Base-by-base conservation (phyloP, 2,797 vertebrate genomes). In the Leuciscus waleckii region DNA sequence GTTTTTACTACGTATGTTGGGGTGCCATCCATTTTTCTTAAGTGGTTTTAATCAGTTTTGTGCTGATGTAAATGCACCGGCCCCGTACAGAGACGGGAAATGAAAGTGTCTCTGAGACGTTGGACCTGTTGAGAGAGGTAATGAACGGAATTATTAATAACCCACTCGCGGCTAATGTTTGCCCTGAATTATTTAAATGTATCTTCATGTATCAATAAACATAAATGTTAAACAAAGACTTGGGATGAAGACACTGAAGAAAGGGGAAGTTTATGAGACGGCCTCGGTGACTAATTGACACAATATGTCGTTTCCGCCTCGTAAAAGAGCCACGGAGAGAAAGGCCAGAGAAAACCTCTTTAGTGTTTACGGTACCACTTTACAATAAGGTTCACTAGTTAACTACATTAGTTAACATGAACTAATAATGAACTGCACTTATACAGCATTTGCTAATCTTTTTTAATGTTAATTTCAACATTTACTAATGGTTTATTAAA, bases 121-220 rank as follows among this genome's bases (percentile, higher is more conserved):
- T 92, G 88, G 88, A 92, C 93, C 93, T 93, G 94, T 93, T 94
- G 93, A 93, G 93, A 91, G 92, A 92, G 92, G 92, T 93, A 93
- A 93, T 90, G 89, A 93, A 89, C 90, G 83, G n/a, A 98, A 99
- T 99, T 99, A 99, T 99, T 99, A 97, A 99, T 97, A 97, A 95
- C 94, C 95, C 96, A 96, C 97, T 98, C 96, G 96, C 97, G 97
- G 98, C 98, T 99, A 99, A 99, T 99, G 98, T 99, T 99, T 98
- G 96, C 95, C 95, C 95, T 99, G 97, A 99, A 99, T 99, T 98
- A 99, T 99, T 99, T 98, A 99, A 98, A 97, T 96, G 96, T 95
- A 98, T 98, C 98, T 98, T 98, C 97, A 97, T 99, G 98, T 99
- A 99, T 99, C 98, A 99, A 99, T 99, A 99, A 99, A 99, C 98